Evolutionary conservation across 2,113 vertebrate species (phyloP), one percentile per base, ranked within the genome.

Genomic region (Sardina pilchardus): DNA sequence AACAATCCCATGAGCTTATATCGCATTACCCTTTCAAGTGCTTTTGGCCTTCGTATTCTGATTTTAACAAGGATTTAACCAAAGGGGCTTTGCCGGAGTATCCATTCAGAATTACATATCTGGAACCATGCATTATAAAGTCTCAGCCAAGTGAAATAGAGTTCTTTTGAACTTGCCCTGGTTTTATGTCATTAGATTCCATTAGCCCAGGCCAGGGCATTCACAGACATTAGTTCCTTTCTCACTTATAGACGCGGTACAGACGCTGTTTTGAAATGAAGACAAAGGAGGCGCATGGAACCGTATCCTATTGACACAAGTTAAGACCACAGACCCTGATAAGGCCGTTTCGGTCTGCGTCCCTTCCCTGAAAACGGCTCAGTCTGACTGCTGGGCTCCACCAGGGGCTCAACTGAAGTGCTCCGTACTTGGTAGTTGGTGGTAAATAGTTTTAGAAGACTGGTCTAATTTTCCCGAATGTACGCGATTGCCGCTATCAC

Each of bases 91-190:
- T 14, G 30, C 71, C 16, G 71, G 30, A 34, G 71, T 6, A 16
- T 16, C 30, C 71, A 78, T 78, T 78, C 71, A 78, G 71, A 36
- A 36, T 30, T 78, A 39, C 71, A 78, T 78, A 78, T 78, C 71
- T 78, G 30, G 71, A 78, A 78, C 71, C 36, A 78, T 34, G 30
- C 30, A 78, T 78, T 17, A 16, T 17, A 34, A 36, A 17, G 71
- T 78, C 30, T 78, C 71, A 78, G 71, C 71, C 71, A 78, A 78
- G 71, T 78, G 71, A 36, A 78, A 78, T 78, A 78, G 71, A 78
- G 30, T 14, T 78, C 71, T 14, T 78, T 19, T 78, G 71, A 34
- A 34, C 71, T 42, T 34, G 71, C 4, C 3, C 30, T 80, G 43
- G 10, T 3, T 34, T 17, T 78, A 36, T 78, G 30, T 78, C 71